Percentiles rank a stretch among this genome's conserved stretches.
These are phyloP conservation scores for Epinotia demarniana DNA, from an alignment of 2,888 invertebrate species.

Conservation along the genomic window DNA sequence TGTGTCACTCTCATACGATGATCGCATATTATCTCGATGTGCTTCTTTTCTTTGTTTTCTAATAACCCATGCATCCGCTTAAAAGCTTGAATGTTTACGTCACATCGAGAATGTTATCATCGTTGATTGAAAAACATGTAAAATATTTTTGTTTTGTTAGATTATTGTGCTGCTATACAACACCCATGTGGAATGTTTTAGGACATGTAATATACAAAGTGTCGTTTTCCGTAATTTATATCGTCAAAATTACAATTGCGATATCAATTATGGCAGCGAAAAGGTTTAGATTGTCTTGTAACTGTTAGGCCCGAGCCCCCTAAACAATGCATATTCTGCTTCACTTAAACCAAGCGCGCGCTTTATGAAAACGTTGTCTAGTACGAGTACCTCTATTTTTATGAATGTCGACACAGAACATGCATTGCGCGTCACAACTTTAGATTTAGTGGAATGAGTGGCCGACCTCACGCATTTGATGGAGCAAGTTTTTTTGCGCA, in stretches of 20 bases:
- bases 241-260: conserved; percentile 46
- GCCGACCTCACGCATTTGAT: conserved; percentile 83
- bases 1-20: conserved; percentile 70
- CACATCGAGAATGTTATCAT: conserved; percentile 82
- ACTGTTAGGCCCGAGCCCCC: conserved; percentile 50
- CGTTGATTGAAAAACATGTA: conserved; percentile 60
- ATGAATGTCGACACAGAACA: conserved; percentile 69
- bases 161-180: conserved; percentile 52
- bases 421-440: conserved; percentile 76
- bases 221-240: conserved; percentile 55
- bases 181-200: conserved; percentile 72
- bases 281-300: conserved; percentile 59
- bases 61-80: conserved; percentile 73
- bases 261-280: conserved; percentile 56
- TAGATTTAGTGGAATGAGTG: conserved; percentile 84
- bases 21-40: conserved; percentile 79
- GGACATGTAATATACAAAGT: conserved; percentile 74
- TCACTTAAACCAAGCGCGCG: conserved; percentile 56
- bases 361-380: conserved; percentile 59
- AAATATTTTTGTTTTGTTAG: conserved; percentile 54
- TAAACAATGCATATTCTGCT: conserved; percentile 76
- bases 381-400: conserved; percentile 60
- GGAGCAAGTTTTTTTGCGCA: conserved; percentile 83
- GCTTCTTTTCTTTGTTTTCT: conserved; percentile 69
- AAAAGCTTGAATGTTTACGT: conserved; percentile 74